Evolutionary conservation across 2,888 invertebrate species (phyloP), one percentile per base, ranked within the genome.

Genomic region (Diarsia dahlii): DNA sequence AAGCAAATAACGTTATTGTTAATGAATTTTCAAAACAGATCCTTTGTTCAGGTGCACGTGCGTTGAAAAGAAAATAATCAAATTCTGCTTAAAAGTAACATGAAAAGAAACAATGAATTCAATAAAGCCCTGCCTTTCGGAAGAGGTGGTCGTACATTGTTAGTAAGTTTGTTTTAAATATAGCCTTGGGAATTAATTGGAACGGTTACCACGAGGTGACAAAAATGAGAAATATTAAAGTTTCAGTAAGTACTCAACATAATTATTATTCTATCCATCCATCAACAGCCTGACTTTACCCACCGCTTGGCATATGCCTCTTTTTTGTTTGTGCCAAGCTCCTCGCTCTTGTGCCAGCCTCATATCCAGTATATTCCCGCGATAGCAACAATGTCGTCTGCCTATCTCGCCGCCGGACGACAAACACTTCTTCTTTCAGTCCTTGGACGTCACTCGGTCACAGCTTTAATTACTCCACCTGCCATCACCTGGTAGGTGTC

Each of bases 51-150:
- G 3, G 45, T 45, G 63, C 70, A 65, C 9, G 46, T 65, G 63
- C 69, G 56, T 60, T 60, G 15, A 54, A 66, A 71, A 60, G n/a
- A 71, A 76, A 81, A 69, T 70, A 86, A 73, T 74, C 45, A 58
- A 56, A n/a, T 5, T 9, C 20, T 63, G 58, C 66, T 66, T 76
- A 79, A 73, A 86, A 72, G 62, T 50, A 71, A 56, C 75, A 63
- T 58, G 62, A 62, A 65, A 52, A 68, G 56, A n/a, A 18, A 18
- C 23, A 68, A 28, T 39, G 10, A 39, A 67, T 70, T 81, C 70
- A 87, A 63, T 84, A 64, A 39, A 46, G 6, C 23, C 15, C 48
- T 23, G 45, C 54, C 45, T 20, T 71, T 60, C 20, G 12, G 3
- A n/a, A 50, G 58, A 46, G 46, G 13, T n/a, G 39, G 23, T 58